phyloP scores from a whole-genome alignment of 2,113 vertebrate species.

The Crypturellus undulatus region DNA sequence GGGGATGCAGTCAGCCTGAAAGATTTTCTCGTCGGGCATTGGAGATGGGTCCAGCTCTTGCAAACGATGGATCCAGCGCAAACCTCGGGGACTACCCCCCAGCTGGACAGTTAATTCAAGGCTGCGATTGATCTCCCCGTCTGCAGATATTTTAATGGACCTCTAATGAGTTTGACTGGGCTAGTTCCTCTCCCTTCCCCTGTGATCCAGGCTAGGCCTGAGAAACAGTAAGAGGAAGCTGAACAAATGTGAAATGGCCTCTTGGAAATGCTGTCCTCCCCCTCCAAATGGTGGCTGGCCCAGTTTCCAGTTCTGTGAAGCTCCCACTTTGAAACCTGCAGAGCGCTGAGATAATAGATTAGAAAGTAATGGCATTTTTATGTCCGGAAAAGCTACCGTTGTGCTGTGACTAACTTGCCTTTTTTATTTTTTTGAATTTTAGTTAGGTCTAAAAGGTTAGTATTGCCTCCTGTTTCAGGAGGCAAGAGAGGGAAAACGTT shows the following conservation, averaged over 20 bases:
- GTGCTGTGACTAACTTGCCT: conserved; percentile 37
- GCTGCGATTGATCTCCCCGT: neutral
- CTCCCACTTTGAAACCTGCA: conserved; percentile 63
- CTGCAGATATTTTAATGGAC: conserved; percentile 7
- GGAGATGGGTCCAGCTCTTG: neutral
- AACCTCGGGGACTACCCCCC: neutral
- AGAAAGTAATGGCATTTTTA: conserved; percentile 53
- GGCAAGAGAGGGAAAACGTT: neutral
- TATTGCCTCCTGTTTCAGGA: neutral
- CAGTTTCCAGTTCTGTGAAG: conserved; percentile 58
- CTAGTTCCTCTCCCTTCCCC: neutral
- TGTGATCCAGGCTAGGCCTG: conserved; percentile 5
- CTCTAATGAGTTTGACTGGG: conserved; percentile 25
- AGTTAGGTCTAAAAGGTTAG: neutral
- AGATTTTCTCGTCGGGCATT: conserved; percentile 1
- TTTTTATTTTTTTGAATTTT: neutral
- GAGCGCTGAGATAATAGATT: conserved; percentile 40
- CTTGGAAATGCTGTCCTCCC: conserved; percentile 21
- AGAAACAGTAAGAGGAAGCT: conserved; percentile 18
- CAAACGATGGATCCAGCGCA: neutral
- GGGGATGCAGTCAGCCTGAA: conserved; percentile 6
- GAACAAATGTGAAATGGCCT: conserved; percentile 1
- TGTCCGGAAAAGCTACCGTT: conserved; percentile 21
- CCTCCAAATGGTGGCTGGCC: conserved; percentile 21
- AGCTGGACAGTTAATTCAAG: neutral